These are phyloP conservation scores for Ischnura elegans DNA, from an alignment of 2,888 invertebrate species.

Conservation along the genomic window DNA sequence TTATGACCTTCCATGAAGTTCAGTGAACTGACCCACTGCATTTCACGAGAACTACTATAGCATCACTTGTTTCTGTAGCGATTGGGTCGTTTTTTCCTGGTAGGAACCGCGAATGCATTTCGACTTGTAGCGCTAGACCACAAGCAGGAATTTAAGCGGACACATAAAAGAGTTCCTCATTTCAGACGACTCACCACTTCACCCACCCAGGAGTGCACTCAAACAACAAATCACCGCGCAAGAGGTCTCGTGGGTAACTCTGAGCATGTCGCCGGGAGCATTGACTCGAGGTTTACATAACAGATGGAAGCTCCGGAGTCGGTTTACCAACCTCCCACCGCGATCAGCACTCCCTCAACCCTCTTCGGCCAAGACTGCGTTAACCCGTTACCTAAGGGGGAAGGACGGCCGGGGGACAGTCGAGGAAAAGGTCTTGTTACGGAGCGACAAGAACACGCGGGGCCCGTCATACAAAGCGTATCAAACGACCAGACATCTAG, in stretches of 20 bases:
- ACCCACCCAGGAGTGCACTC: neutral
- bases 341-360: neutral
- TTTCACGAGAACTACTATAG: too few relatives aligned
- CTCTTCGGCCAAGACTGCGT: neutral
- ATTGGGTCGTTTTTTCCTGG: too few relatives aligned
- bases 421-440: neutral
- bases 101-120: too few relatives aligned
- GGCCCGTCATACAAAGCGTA: neutral
- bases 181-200: neutral
- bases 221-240: neutral
- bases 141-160: neutral
- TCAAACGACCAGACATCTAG: neutral
- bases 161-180: neutral
- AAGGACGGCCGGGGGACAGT: neutral
- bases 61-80: too few relatives aligned
- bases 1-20: too few relatives aligned
- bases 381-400: neutral
- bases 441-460: neutral
- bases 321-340: neutral
- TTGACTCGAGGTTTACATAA: conserved; percentile 18
- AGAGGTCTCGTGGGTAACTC: neutral
- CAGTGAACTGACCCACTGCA: too few relatives aligned
- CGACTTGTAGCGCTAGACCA: too few relatives aligned
- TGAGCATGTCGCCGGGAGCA: neutral
- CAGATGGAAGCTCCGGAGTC: conserved; percentile 26